Base-by-base conservation (phyloP, 1,140 invertebrate genomes). In the Gryllus bimaculatus region DNA sequence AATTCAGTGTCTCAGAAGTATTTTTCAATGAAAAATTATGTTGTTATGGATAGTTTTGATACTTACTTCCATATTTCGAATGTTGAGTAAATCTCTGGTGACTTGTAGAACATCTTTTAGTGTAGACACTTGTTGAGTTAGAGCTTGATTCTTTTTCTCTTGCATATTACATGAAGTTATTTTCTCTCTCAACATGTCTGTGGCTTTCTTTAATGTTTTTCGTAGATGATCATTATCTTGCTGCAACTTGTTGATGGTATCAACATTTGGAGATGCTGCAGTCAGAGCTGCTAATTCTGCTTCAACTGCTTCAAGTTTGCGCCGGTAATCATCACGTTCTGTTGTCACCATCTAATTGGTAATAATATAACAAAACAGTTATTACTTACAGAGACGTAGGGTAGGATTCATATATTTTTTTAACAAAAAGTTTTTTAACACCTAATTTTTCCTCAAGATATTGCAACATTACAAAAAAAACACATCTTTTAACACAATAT, bases 41-140 rank as follows among this genome's bases (percentile, higher is more conserved):
- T 66, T 13, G 54, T 18, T 10, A 18, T 66, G 10, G 10, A 66
- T 3, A 18, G 7, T 10, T 0, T 66, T 66, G 54, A 39, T 39
- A 39, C 26, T 39, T 49, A 77, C 78, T 87, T 95, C 93, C 81
- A 91, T 88, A 81, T 92, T 94, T 77, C 93, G 89, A 8, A 95
- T 93, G 79, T 92, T 90, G 18, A 94, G 85, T 78, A 95, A 85
- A 82, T 94, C 92, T 82, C 93, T 93, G 3, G 93, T 94, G 74
- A 94, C 93, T 10, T 87, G 85, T 12, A 93, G 89, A 5, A 94
- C 93, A 81, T 95, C 93, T 84, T 93, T 93, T 26, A 94, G 85
- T 5, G 93, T 92, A 21, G 88, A 85, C 7, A 93, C 91, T 83
- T 94, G 92, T 48, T 89, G 89, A 20, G 88, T 90, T 8, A 93